Evolutionary conservation across 2,888 invertebrate species (phyloP).

Genomic region (Sesamia inferens): DNA sequence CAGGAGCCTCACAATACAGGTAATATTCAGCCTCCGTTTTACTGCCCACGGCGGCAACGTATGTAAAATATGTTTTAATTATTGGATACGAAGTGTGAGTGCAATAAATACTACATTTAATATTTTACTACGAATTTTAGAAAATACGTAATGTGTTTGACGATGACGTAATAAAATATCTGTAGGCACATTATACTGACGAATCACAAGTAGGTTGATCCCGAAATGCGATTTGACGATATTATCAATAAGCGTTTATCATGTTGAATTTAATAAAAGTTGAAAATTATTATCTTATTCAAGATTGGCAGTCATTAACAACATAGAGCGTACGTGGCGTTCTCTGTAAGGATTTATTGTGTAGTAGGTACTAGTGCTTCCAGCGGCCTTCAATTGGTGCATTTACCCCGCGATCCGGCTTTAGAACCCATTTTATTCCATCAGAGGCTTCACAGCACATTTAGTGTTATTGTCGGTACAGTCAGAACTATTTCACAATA

Average conservation of each 20-base stretch:
- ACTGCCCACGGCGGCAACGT: conserved; percentile 64
- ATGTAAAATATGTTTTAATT: conserved; percentile 76
- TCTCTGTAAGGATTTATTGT: conserved; percentile 75
- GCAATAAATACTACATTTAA: conserved; percentile 69
- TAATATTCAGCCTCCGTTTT: conserved; percentile 54
- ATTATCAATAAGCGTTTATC: neutral
- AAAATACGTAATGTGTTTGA: conserved; percentile 15
- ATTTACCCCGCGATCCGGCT: conserved; percentile 64
- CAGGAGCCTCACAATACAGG: conserved; percentile 49
- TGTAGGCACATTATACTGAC: neutral
- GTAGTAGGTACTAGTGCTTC: conserved; percentile 66
- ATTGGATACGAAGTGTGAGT: conserved; percentile 73
- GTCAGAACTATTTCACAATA: conserved; percentile 31
- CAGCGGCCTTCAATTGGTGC: conserved; percentile 70
- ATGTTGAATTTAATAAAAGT: conserved; percentile 23
- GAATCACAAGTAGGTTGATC: conserved; percentile 1
- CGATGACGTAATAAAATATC: conserved; percentile 37
- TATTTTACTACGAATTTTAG: conserved; percentile 8
- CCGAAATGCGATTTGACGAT: conserved; percentile 4
- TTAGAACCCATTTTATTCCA: conserved; percentile 54
- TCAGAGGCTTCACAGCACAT: conserved; percentile 38
- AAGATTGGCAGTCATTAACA: conserved; percentile 37
- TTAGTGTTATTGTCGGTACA: conserved; percentile 31
- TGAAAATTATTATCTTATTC: conserved; percentile 14
- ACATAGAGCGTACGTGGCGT: conserved; percentile 62